Evolutionary conservation across 1,140 invertebrate genomes (phyloP), one percentile per base, ranked within the genome.

Genomic region (Drosophila bocqueti): DNA sequence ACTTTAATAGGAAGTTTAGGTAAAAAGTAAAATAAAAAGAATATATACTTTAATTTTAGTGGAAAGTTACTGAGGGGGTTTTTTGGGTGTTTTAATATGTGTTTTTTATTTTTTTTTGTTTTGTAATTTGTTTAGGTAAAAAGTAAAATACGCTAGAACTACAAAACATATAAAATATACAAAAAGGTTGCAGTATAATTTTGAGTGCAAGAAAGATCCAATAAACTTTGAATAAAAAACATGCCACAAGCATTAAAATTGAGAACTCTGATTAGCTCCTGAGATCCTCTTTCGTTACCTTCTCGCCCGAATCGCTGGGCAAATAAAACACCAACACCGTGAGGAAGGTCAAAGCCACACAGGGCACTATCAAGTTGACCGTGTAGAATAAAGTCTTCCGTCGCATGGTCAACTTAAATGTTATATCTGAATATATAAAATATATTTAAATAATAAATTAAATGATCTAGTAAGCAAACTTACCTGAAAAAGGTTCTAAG

Each of bases 301-400:
- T 99, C 93, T 99, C 98, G 18, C 98, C 98, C 8, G 97, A 98
- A 93, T 99, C 98, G 31, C 98, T 98, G 6, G 98, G 98, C 75
- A 99, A 93, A 93, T 99, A 99, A 93, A 99, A 99, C 16, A 99
- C 98, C 42, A 99, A 94, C 9, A 99, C 97, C 1, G 98, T 98
- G 34, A 99, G 94, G 93, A 98, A 99, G 16, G 98, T 98, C 68
- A 98, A 96, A 42, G 97, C 97, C 10, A 98, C 97, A 90, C 97
- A 98, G 1, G 97, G 97, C 74, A 98, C 97, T 75, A 98, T 98
- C 64, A 98, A 93, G 92, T 98, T 98, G 3, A 98, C 97, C 0
- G 98, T 98, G 93, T 98, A 97, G 93, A 97, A 99, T 8, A 98
- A 93, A 2, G 97, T 98, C 93, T 98, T 98, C 21, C 98, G 94